Evolutionary conservation across 2,113 vertebrate species (phyloP), one percentile per base, ranked within the genome.

Genomic region (Phyllostomus hastatus): DNA sequence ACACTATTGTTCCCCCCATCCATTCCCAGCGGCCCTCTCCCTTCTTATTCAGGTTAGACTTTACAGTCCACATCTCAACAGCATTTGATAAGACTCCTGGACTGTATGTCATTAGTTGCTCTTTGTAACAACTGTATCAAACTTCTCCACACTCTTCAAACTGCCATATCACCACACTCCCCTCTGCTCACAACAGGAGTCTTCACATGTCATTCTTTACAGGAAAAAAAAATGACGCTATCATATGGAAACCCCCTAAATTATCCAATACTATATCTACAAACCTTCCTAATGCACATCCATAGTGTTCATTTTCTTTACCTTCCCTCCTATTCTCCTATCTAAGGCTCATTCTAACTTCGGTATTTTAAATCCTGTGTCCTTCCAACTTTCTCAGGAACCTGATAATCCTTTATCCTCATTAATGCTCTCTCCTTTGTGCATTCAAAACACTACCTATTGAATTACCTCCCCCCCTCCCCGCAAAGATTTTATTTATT

Each of bases 11-110:
- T 57, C 79, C 54, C 76, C 4, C 1, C 69, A 70, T 59, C 8
- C 54, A 59, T 61, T 33, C 11, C 59, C 22, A 22, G 33, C 57
- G 86, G 38, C 54, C n/a, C 10, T 85, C 64, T 80, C 48, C 12
- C 12, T 96, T 84, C 88, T 91, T 83, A 72, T 88, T 88, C 70
- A 91, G 28, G 17, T 91, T 95, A 84, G 22, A 73, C 52, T 73
- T 43, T 52, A 79, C 6, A 84, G 46, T 67, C 12, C 20, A 43
- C 61, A 90, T 73, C 76, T 80, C 57, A 48, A 92, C 5, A 81
- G 57, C 31, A 81, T 59, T 79, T 67, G 48, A 12, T 67, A 73
- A 28, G 26, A 96, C 33, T 48, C 24, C 46, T 81, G 24, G 20
- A 93, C 80, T 67, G 0, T 31, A 43, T 35, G 33, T 76, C 22